A percentile compares a stretch with the other conserved stretches of the same genome.
Conservation (phyloP, 2,797 vertebrate species). For the Rhinogobio ventralis region DNA sequence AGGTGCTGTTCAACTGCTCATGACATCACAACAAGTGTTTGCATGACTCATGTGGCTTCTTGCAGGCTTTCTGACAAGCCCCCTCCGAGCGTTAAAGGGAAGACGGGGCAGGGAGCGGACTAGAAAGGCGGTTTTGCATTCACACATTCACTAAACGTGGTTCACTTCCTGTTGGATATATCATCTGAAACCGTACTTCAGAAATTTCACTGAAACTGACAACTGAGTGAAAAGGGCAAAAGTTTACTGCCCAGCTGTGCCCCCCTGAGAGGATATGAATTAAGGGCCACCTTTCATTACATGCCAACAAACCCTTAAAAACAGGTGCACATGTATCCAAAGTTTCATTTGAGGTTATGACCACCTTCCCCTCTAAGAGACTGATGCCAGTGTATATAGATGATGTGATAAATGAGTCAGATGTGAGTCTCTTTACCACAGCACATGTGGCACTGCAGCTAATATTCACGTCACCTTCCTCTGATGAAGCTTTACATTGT, state of each 20-base stretch:
- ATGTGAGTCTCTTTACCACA: conserved; percentile 42
- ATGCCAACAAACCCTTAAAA: conserved; percentile 53
- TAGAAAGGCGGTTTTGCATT: neutral
- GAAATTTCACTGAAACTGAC: conserved; percentile 3
- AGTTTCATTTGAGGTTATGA: conserved; percentile 44
- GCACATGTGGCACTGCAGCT: conserved; percentile 44
- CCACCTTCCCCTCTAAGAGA: conserved; percentile 21
- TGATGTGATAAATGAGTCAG: conserved; percentile 55
- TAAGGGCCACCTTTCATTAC: conserved; percentile 53
- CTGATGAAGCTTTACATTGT: neutral
- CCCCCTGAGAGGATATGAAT: conserved; percentile 46
- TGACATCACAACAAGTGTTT: conserved; percentile 81
- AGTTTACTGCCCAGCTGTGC: conserved; percentile 52
- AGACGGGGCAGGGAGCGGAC: neutral
- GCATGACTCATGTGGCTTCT: conserved; percentile 71
- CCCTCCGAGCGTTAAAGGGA: conserved; percentile 55
- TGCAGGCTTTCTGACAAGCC: conserved; percentile 28
- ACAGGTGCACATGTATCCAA: conserved; percentile 36
- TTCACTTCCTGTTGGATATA: conserved; percentile 12
- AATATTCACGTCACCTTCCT: conserved; percentile 23
- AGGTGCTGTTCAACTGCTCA: conserved; percentile 76
- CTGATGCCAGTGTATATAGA: conserved; percentile 48
- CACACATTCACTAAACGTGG: neutral
- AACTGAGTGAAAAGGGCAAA: conserved; percentile 32
- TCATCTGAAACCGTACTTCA: neutral